Base-by-base conservation (phyloP, 1,140 invertebrate species). In the Euglossa dilemma region DNA sequence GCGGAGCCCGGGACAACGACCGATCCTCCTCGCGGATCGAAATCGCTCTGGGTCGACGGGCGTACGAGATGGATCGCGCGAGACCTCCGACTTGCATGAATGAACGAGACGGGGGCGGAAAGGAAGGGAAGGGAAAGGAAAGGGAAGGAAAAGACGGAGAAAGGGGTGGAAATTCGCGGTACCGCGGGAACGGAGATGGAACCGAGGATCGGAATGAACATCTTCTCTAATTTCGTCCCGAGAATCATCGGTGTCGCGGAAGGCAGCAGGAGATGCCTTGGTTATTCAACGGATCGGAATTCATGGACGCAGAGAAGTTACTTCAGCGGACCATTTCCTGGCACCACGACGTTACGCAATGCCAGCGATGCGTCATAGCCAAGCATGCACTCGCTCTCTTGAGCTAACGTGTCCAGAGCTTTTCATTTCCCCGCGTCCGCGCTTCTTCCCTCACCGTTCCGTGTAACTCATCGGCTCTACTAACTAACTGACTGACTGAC, bases 301-400 rank as follows among this genome's bases (percentile, higher is more conserved):
- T 50, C 80, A 76, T 59, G 63, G 52, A 50, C 52, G 63, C 16
- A 36, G 36, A 70, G 43, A 57, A 47, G 77, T 67, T 76, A 82
- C 80, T 76, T 81, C 52, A 67, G 63, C 63, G 73, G 80, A 82
- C 72, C 80, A 82, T 82, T 82, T 82, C 80, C 80, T 82, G 63
- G 45, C 72, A 7, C 5, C 14, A 43, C n/a, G n/a, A 54, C 16
- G 54, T 82, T 82, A 82, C 80, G 80, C 63, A 82, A 82, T 52
- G 1, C 6, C 25, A 2, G n/a, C 61, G 79, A 74, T 82, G 73
- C 73, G 80, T 82, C 80, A 82, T 76, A 54, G 56, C 18, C 52
- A 56, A 50, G 20, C 61, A 25, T 76, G 63, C 61, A 66, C 59
- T 64, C 70, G 36, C 69, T 63, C 43, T 59, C 18, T 43, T 23